A percentile compares a stretch with the other conserved stretches of the same genome.
Conservation (phyloP, 2,113 vertebrate genomes). For the Agapornis roseicollis region DNA sequence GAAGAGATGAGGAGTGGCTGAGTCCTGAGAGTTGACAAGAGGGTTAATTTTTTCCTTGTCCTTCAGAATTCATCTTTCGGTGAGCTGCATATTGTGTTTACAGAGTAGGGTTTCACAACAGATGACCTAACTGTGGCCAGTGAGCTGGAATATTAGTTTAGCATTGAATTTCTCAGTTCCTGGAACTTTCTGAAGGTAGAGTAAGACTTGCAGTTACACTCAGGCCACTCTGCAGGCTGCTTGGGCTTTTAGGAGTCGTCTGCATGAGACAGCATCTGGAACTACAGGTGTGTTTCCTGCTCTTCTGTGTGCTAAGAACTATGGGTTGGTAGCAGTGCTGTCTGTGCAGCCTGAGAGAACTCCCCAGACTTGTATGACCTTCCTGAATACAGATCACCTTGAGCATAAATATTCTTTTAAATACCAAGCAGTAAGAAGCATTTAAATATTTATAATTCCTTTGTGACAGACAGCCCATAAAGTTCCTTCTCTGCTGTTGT, state of each 20-base stretch:
- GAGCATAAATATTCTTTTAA: not conserved
- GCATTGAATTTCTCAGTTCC: not conserved
- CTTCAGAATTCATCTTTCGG: constrained; percentile 23
- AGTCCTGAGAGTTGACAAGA: not conserved
- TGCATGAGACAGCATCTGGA: not conserved
- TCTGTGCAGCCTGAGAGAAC: not conserved
- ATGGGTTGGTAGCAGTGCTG: not conserved
- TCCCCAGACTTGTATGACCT: not conserved
- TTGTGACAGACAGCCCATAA: not conserved
- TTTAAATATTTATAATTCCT: not conserved
- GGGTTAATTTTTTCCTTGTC: constrained; percentile 10
- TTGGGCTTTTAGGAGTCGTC: not conserved
- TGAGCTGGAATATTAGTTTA: constrained; percentile 23
- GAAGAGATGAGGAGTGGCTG: not conserved
- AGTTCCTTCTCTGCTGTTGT: not conserved
- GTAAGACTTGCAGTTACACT: not conserved
- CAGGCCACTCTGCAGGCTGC: not conserved
- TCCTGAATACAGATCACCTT: not conserved
- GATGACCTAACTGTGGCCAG: not conserved
- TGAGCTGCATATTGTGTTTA: constrained; percentile 16
- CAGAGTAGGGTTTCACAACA: not conserved
- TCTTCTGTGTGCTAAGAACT: not conserved
- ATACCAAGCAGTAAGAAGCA: not conserved
- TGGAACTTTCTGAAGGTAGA: not conserved
- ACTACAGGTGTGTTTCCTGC: not conserved